Percentiles rank a stretch among this genome's conserved stretches.
These are phyloP conservation scores for Vulpes ferrilata DNA, from an alignment of 2,113 vertebrate species.

Conservation along the genomic window DNA sequence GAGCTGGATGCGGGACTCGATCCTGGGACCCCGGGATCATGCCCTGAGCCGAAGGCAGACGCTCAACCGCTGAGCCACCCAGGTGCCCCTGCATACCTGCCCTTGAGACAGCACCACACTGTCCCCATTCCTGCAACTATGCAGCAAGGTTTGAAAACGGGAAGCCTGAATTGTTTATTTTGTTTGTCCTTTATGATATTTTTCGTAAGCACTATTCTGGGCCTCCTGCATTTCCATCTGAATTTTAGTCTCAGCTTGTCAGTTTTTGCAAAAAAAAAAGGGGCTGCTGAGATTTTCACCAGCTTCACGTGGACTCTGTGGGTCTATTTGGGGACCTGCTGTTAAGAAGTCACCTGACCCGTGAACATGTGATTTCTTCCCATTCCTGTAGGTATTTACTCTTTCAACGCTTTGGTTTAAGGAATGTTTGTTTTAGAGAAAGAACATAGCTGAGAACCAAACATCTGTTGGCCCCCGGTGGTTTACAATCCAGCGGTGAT, in stretches of 20 bases:
- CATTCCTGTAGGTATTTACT: neutral
- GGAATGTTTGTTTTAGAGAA: neutral
- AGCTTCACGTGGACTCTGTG: neutral
- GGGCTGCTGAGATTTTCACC: no score
- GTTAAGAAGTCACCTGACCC: neutral
- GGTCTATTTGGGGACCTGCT: neutral
- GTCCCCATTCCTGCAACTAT: neutral
- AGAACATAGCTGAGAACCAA: slow-evolving; percentile 63
- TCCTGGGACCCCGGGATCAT: no score
- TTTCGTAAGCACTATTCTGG: neutral
- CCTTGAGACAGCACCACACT: neutral
- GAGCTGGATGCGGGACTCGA: no score
- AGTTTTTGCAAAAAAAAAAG: neutral
- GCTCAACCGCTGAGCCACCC: no score
- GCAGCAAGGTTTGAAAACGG: neutral
- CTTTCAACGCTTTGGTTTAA: neutral
- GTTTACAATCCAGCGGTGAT: slow-evolving; percentile 62
- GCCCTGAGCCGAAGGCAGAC: no score
- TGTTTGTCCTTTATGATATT: neutral
- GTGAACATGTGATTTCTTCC: neutral
- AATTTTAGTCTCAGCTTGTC: neutral
- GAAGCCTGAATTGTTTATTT: rapidly evolving
- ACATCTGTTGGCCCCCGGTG: slow-evolving; percentile 73
- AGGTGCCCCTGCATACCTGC: rapidly evolving
- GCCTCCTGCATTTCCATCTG: neutral